Evolutionary conservation across 2,113 vertebrate genomes (phyloP).

Genomic region (Lepisosteus osseus): DNA sequence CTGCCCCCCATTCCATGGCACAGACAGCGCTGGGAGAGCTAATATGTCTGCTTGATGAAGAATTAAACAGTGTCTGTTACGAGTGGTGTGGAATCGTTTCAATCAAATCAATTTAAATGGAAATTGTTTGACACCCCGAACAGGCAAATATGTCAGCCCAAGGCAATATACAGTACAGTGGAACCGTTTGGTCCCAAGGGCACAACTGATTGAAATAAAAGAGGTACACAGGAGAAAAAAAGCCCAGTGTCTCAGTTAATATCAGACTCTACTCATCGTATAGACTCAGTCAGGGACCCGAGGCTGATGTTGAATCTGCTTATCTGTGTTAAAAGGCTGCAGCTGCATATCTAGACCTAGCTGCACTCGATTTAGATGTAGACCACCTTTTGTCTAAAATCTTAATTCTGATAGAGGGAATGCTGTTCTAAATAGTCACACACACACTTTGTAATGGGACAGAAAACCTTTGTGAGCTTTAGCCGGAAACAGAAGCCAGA

Average conservation of each 20-base stretch:
- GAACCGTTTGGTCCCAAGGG: background rate
- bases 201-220: background rate
- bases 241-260: background rate
- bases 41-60: background rate
- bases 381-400: too few species aligned
- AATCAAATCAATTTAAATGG: constrained; percentile 1
- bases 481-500: too few species aligned
- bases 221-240: background rate
- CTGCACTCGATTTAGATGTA: too few species aligned
- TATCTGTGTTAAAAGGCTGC: too few species aligned
- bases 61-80: constrained; percentile 9
- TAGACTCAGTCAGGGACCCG: background rate
- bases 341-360: too few species aligned
- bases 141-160: constrained; percentile 1
- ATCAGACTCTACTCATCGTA: background rate
- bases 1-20: background rate
- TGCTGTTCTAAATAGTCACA: too few species aligned
- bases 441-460: too few species aligned
- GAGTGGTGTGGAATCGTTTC: background rate
- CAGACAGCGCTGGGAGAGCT: background rate
- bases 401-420: too few species aligned
- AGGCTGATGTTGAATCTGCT: too few species aligned
- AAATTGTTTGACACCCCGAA: background rate
- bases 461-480: too few species aligned
- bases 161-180: background rate